These are phyloP conservation scores for Xiphorhynchus erythropygius DNA, from an alignment of 2,797 vertebrate genomes.

Conservation along the genomic window DNA sequence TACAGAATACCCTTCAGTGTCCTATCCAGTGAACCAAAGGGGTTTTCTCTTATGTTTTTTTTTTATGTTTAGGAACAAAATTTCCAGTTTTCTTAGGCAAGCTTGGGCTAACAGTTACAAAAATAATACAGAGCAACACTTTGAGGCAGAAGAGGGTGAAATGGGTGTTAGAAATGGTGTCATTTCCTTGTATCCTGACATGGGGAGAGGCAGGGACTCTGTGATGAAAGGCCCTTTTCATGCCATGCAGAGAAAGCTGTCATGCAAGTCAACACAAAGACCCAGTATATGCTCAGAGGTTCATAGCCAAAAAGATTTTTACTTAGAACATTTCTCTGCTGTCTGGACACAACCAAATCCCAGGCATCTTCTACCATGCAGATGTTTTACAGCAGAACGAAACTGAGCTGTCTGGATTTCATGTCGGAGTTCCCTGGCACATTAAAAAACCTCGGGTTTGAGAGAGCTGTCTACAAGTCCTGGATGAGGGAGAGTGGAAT, in stretches of 20 bases:
- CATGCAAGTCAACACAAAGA: slow-evolving; percentile 41
- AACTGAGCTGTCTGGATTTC: background rate
- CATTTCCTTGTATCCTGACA: background rate
- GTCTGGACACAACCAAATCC: background rate
- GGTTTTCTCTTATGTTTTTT: background rate
- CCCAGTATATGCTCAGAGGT: slow-evolving; percentile 5
- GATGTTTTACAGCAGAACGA: background rate
- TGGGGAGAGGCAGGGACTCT: background rate
- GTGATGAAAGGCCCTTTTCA: slow-evolving; percentile 51
- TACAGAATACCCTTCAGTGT: background rate
- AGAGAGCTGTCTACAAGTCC: background rate
- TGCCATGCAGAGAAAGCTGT: slow-evolving; percentile 2
- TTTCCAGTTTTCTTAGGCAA: background rate
- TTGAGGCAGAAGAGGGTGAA: background rate
- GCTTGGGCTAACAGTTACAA: background rate
- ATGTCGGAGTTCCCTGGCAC: background rate
- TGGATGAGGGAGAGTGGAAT: background rate
- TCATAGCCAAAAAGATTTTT: background rate
- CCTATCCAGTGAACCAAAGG: background rate
- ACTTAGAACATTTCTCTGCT: background rate
- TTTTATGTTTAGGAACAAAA: background rate
- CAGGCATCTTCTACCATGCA: background rate
- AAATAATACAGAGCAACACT: background rate
- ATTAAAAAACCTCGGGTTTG: background rate
- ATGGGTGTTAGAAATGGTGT: background rate